Evolutionary conservation across 2,888 invertebrate genomes (phyloP), one percentile per base, ranked within the genome.

Genomic region (Laspeyria flexula): DNA sequence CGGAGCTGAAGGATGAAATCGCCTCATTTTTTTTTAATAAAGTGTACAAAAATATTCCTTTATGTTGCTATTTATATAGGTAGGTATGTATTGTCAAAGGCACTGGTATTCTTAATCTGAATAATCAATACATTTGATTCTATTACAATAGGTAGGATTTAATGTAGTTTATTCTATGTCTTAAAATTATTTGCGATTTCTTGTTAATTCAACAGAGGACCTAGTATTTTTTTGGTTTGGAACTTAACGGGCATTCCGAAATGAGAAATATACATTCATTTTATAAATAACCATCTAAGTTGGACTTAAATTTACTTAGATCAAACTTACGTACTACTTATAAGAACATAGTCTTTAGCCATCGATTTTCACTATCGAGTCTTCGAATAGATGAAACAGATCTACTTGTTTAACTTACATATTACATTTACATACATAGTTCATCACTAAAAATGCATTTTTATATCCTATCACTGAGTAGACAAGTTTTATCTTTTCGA

Each of bases 301-400:
- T 83, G 80, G 83, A 86, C 88, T 87, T 90, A 90, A 77, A 62
- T 51, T 75, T 83, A 87, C 86, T 86, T 90, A 89, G 65, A 81
- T 71, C 77, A 63, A 82, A 77, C 86, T 89, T 90, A 90, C 46
- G 53, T 46, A 40, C 67, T 74, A 81, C 86, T 88, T 88, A 90
- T 59, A 77, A 84, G 78, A 87, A 84, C 87, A 82, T 90, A 91
- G 89, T 91, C 90, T 90, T 92, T 88, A 92, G 86, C 83, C 83
- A 88, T 89, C 90, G 88, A 89, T 88, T 86, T 86, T 83, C 81
- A 83, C 82, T 77, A 84, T 76, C 79, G 90, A 90, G 74, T 91
- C 91, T 92, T 91, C 91, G 91, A 92, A 90, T 81, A 91, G 91
- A 92, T 91, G 87, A 91, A 91, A 91, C 92, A 88, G 88, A 90